Evolutionary conservation across 35 echinoderm and acorn worm species (phyloP), one percentile per base, ranked within the genome.

Genomic region (Acanthaster planci): DNA sequence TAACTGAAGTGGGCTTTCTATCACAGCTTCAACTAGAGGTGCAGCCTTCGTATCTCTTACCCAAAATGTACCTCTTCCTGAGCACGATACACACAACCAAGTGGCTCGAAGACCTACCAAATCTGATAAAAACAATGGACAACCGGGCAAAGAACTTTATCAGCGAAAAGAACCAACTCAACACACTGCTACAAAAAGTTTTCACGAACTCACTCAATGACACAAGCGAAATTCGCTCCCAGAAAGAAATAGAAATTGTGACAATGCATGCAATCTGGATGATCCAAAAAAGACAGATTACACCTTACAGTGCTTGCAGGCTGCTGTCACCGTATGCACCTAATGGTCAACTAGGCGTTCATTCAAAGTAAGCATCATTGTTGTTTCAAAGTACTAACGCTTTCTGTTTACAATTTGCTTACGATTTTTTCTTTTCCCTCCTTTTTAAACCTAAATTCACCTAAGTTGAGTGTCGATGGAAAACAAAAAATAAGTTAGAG

Each of bases 351-450:
- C 26, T 72, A 26, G 18, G 34, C 64, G 3, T 72, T 14, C 64
- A 29, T 26, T 72, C 64, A 72, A 26, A 72, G 64, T 72, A 72
- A 72, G 64, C 34, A 72, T 12, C 26, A 72, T 47, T 47, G 42
- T 47, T 12, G 4, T 47, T 6, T 47, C 12, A 47, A 47, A 4
- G 12, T 6, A 47, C 4, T 47, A 6, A 47, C 42, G 12, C 4
- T 47, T 47, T 47, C 42, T 12, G 12, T 47, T 47, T 47, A 12
- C 4, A n/a, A n/a, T n/a, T n/a, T n/a, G n/a, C n/a, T n/a, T n/a
- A n/a, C n/a, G n/a, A n/a, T n/a, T n/a, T n/a, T n/a, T n/a, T n/a
- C n/a, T n/a, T n/a, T n/a, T n/a, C n/a, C n/a, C n/a, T n/a, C n/a
- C n/a, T n/a, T n/a, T n/a, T n/a, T n/a, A n/a, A n/a, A n/a, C n/a